Conservation (phyloP, 2,113 vertebrate species). For the Lepus americanus region DNA sequence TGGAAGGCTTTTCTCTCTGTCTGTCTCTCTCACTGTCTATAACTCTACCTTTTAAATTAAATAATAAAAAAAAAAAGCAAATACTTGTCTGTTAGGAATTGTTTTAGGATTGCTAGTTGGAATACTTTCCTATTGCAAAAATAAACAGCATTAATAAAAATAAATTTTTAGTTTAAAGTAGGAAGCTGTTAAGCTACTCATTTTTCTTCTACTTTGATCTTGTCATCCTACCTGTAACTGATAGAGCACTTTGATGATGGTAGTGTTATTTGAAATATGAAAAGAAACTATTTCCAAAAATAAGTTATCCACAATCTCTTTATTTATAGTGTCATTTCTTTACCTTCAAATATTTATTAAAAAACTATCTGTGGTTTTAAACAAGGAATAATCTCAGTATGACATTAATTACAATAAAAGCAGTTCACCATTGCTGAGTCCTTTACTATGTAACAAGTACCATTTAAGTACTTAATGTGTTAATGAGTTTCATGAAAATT, state of each 20-base stretch:
- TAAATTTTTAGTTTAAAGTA: conserved; percentile 32
- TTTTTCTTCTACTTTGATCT: background rate
- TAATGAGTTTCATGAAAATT: conserved; percentile 35
- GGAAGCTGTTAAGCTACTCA: conserved; percentile 8
- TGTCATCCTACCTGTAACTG: background rate
- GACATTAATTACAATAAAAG: conserved; percentile 5
- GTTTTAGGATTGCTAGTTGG: conserved; percentile 34
- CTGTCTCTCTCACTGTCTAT: too few species aligned
- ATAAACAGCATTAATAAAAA: conserved; percentile 44
- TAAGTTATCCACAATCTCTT: background rate
- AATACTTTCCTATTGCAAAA: conserved; percentile 57
- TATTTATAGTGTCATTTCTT: background rate
- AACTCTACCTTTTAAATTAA: too few species aligned
- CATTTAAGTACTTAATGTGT: background rate
- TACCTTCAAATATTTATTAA: conserved; percentile 12
- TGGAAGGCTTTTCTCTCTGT: too few species aligned
- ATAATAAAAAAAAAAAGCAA: conserved; percentile 3
- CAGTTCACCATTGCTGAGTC: conserved; percentile 1
- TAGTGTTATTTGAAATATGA: conserved; percentile 23
- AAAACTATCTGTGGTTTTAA: background rate
- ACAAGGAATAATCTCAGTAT: background rate
- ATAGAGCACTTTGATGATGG: background rate
- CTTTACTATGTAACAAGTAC: background rate
- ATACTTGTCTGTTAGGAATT: conserved; percentile 52
- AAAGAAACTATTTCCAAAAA: conserved; percentile 9